Percentiles rank a stretch among this genome's conserved stretches.
Evolutionary conservation across 2,888 invertebrate genomes (phyloP).

Genomic region (Melanotus villosus): DNA sequence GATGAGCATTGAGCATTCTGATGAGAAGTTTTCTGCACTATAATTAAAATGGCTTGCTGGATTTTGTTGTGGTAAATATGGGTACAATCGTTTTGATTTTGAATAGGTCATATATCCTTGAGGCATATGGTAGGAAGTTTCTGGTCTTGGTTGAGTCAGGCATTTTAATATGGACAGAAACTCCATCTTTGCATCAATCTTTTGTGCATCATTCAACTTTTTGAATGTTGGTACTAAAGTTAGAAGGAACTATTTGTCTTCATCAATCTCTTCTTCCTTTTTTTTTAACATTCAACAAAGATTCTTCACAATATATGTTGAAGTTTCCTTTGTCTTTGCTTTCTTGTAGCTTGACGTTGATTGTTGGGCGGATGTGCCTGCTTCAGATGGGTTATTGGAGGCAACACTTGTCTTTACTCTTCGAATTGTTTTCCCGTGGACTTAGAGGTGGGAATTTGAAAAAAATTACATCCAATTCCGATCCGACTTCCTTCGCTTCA

Average conservation of each 20-base stretch:
- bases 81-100: conserved; percentile 5
- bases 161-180: no score
- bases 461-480: no score
- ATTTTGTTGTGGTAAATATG: conserved; percentile 1
- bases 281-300: conserved; percentile 15
- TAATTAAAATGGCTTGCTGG: background rate
- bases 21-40: no score
- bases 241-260: conserved; percentile 38
- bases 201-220: no score
- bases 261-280: conserved; percentile 29
- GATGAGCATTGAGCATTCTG: background rate
- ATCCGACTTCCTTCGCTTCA: no score
- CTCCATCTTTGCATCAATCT: no score
- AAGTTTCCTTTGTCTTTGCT: conserved; percentile 18
- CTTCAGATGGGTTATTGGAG: background rate
- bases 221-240: no score
- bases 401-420: conserved; percentile 4
- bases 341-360: no score
- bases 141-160: no score
- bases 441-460: no score
- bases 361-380: background rate
- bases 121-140: conserved; percentile 8
- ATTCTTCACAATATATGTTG: conserved; percentile 12
- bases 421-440: conserved; percentile 8
- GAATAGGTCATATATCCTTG: conserved; percentile 3